Evolutionary conservation across 2,888 invertebrate species (phyloP).

Genomic region (Athrips mouffetella): DNA sequence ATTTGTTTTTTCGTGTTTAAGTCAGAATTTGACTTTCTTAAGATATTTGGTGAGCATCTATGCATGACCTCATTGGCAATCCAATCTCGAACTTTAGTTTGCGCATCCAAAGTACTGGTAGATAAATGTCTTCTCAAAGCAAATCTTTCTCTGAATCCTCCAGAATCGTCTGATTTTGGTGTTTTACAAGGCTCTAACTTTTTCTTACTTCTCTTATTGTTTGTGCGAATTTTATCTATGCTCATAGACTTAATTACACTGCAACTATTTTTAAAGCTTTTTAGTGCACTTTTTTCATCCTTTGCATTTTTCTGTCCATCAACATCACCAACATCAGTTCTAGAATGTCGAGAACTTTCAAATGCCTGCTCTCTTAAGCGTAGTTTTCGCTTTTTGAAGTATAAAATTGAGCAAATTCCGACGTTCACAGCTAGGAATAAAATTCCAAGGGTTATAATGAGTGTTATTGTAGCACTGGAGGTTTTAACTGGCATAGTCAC

Average conservation of each 20-base stretch:
- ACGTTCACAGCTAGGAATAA: conserved; percentile 86
- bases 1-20: conserved; percentile 49
- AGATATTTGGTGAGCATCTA: conserved; percentile 82
- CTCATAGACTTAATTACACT: conserved; percentile 79
- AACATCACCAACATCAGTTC: conserved; percentile 72
- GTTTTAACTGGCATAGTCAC: conserved; percentile 63
- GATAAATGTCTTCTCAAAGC: conserved; percentile 85
- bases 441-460: conserved; percentile 81
- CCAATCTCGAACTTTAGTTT: conserved; percentile 92
- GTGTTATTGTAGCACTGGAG: conserved; percentile 79
- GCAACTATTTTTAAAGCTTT: conserved; percentile 74
- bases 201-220: conserved; percentile 70
- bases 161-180: conserved; percentile 76
- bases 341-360: conserved; percentile 64
- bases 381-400: conserved; percentile 81
- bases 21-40: conserved; percentile 74
- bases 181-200: conserved; percentile 76
- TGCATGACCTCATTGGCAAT: conserved; percentile 88
- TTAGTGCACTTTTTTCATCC: conserved; percentile 64
- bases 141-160: conserved; percentile 78
- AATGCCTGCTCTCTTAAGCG: conserved; percentile 69
- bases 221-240: conserved; percentile 68
- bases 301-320: conserved; percentile 69
- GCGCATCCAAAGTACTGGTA: conserved; percentile 89
- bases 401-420: conserved; percentile 82